Evolutionary conservation across 2,888 invertebrate species (phyloP).

Genomic region (Drosophila prostipennis): DNA sequence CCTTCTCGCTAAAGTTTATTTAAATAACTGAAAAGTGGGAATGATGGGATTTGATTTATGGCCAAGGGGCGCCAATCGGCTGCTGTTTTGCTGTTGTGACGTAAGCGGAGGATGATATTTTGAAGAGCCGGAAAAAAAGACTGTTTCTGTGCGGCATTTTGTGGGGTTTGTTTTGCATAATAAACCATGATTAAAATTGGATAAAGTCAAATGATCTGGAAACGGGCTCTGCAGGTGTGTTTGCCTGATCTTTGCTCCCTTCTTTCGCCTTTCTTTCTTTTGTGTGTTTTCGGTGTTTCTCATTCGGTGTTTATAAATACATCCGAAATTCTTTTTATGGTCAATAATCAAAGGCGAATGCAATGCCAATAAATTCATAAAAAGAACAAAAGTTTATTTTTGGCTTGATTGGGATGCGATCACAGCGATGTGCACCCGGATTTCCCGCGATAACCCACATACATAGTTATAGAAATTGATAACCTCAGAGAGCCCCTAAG

Average conservation of each 20-base stretch:
- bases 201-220: slow-evolving; percentile 39
- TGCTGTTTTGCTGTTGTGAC: slow-evolving; percentile 39
- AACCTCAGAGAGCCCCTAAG: slow-evolving; percentile 27
- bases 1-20: slow-evolving; percentile 14
- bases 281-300: not conserved
- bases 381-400: slow-evolving; percentile 9
- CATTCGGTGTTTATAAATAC: slow-evolving; percentile 22
- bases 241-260: slow-evolving; percentile 1
- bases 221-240: slow-evolving; percentile 42
- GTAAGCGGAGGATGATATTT: slow-evolving; percentile 33
- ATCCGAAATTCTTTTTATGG: slow-evolving; percentile 1
- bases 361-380: slow-evolving; percentile 1
- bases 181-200: slow-evolving; percentile 34
- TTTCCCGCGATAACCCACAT: slow-evolving; percentile 8
- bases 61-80: slow-evolving; percentile 41
- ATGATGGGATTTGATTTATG: slow-evolving; percentile 56
- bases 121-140: slow-evolving; percentile 16
- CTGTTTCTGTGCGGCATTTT: slow-evolving; percentile 4
- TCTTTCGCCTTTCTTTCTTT: slow-evolving; percentile 2
- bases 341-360: slow-evolving; percentile 2
- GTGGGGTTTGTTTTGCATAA: slow-evolving; percentile 34
- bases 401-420: slow-evolving; percentile 1
- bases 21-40: slow-evolving; percentile 38
- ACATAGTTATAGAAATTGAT: slow-evolving; percentile 26
- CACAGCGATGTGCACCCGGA: not conserved